phyloP scores from a whole-genome alignment of 64 coral and sea anemone genomes.

The Montipora capricornis region DNA sequence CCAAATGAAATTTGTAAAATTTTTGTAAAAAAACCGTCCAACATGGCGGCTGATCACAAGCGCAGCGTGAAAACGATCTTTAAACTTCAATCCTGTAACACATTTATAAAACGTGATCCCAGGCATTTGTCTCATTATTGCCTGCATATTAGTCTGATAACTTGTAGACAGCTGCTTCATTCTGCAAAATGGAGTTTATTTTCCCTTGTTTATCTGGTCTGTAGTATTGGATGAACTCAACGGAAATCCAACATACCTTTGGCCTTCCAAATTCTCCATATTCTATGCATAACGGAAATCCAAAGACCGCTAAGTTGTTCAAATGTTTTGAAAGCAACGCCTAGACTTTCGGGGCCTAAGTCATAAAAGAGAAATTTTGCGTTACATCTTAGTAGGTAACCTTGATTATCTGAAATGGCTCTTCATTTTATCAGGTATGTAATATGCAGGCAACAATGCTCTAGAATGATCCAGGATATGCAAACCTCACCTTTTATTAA shows the following conservation, averaged over 20 bases:
- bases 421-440: not conserved
- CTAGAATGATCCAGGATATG: too few species aligned
- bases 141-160: constrained; percentile 43
- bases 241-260: constrained; percentile 81
- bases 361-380: constrained; percentile 62
- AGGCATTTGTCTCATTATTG: constrained; percentile 20
- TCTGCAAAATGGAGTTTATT: not conserved
- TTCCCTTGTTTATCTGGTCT: not conserved
- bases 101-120: not conserved
- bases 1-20: too few species aligned
- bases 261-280: constrained; percentile 96
- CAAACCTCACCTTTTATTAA: too few species aligned
- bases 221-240: constrained; percentile 2
- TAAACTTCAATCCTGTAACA: too few species aligned
- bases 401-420: not conserved
- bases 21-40: too few species aligned
- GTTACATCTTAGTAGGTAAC: constrained; percentile 7
- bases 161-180: not conserved
- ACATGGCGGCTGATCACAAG: too few species aligned
- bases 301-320: constrained; percentile 90
- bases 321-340: constrained; percentile 95
- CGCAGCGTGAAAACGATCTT: too few species aligned
- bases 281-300: constrained; percentile 96
- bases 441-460: constrained; percentile 35
- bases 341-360: constrained; percentile 82